These are phyloP conservation scores for Hassar affinis DNA, from an alignment of 2,113 vertebrate genomes.

Conservation along the genomic window DNA sequence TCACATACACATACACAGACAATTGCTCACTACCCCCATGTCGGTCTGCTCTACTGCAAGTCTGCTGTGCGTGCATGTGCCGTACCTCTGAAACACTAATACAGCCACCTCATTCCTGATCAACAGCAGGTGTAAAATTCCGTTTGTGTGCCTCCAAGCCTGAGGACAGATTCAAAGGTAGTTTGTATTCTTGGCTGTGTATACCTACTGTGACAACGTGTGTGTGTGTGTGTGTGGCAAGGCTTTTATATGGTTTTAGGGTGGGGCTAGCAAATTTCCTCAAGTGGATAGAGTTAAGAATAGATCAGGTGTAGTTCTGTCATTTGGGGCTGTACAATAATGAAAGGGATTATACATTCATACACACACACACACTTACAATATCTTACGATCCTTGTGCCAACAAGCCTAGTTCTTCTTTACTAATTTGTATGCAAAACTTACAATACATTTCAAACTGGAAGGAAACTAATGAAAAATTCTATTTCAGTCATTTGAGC, in stretches of 20 bases:
- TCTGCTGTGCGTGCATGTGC: background rate
- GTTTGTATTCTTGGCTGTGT: background rate
- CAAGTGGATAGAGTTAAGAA: conserved; percentile 12
- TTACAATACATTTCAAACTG: background rate
- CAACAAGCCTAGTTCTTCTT: background rate
- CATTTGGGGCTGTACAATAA: conserved; percentile 24
- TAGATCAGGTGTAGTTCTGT: conserved; percentile 31
- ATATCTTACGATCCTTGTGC: background rate
- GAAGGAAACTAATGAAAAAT: background rate
- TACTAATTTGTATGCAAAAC: background rate
- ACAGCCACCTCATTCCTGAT: background rate
- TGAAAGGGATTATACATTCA: background rate
- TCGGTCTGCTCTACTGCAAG: background rate
- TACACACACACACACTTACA: background rate
- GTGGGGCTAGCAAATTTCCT: conserved; percentile 30
- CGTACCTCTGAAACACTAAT: background rate
- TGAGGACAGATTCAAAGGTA: conserved; percentile 31
- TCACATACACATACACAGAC: background rate
- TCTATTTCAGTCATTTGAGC: background rate
- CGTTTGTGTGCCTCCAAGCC: background rate
- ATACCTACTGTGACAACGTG: background rate
- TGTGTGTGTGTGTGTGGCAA: background rate
- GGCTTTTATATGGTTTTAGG: conserved; percentile 42
- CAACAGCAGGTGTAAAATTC: background rate
- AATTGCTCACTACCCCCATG: background rate